phyloP scores from a whole-genome alignment of 2,113 vertebrate species.

The Euleptes europaea region DNA sequence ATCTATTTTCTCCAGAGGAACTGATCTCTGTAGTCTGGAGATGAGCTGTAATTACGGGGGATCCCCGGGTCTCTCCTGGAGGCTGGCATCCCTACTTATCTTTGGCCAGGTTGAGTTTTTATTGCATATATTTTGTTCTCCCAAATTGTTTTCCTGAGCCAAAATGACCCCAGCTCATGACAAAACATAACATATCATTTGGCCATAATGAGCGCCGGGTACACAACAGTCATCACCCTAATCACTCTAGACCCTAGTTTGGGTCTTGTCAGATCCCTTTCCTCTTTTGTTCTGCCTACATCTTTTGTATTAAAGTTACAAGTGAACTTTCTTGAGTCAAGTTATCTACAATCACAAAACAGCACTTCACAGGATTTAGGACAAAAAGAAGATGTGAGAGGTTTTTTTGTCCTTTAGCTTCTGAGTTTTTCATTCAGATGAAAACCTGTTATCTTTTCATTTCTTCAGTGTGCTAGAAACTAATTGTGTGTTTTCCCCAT shows the following conservation, averaged over 20 bases:
- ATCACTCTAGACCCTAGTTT: neutral
- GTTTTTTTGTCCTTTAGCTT: neutral
- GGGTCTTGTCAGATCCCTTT: neutral
- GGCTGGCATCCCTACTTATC: no score
- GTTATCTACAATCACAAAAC: neutral
- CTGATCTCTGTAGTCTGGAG: no score
- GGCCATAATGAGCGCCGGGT: neutral
- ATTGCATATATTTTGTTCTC: neutral
- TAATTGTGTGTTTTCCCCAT: neutral
- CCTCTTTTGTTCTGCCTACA: neutral
- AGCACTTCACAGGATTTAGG: neutral
- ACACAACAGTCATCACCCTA: neutral
- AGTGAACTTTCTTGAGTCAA: neutral
- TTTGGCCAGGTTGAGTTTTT: neutral
- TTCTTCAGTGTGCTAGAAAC: neutral
- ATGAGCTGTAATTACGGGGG: no score
- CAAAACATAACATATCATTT: no score
- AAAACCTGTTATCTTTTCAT: neutral
- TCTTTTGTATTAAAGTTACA: neutral
- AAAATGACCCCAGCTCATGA: no score
- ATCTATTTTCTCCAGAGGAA: no score
- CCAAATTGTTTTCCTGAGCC: no score
- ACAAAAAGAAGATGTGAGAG: neutral
- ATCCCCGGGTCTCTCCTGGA: no score
- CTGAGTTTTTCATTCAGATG: neutral